A percentile compares a stretch with the other conserved stretches of the same genome.
phyloP scores from a whole-genome alignment of 2,113 vertebrate genomes.

The Zapornia atra region DNA sequence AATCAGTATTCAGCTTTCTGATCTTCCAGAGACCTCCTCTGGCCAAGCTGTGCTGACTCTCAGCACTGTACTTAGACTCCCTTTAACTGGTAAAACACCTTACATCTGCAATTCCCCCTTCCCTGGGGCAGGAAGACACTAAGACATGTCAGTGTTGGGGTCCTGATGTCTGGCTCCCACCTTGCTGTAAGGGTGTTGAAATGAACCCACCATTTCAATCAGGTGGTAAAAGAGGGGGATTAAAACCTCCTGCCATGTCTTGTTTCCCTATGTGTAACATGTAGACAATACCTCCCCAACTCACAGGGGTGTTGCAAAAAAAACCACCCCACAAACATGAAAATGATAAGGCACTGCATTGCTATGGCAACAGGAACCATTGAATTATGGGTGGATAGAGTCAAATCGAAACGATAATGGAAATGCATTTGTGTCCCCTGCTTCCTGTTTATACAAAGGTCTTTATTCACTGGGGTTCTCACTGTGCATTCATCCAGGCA shows the following conservation, averaged over 20 bases:
- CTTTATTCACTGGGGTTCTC: neutral
- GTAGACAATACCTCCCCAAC: neutral
- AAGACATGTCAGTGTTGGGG: neutral
- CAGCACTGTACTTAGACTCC: neutral
- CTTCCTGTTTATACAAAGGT: fast-evolving
- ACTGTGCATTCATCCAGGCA: fast-evolving
- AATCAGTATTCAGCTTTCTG: neutral
- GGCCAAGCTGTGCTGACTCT: neutral
- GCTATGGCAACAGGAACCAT: constrained; percentile 12
- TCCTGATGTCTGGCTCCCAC: neutral
- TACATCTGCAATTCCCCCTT: neutral
- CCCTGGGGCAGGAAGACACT: neutral
- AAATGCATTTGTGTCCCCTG: neutral
- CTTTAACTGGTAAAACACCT: neutral
- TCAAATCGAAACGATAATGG: neutral
- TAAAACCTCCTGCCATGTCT: neutral
- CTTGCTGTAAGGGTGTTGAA: neutral
- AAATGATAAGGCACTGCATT: neutral
- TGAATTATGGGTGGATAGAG: constrained; percentile 5
- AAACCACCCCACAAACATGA: neutral
- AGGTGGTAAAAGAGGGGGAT: neutral
- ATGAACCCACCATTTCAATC: neutral
- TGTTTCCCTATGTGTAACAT: fast-evolving
- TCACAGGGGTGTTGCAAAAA: fast-evolving
- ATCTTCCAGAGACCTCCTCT: neutral